Conservation (phyloP, 2,797 vertebrate species). For the Oryzias sinensis region DNA sequence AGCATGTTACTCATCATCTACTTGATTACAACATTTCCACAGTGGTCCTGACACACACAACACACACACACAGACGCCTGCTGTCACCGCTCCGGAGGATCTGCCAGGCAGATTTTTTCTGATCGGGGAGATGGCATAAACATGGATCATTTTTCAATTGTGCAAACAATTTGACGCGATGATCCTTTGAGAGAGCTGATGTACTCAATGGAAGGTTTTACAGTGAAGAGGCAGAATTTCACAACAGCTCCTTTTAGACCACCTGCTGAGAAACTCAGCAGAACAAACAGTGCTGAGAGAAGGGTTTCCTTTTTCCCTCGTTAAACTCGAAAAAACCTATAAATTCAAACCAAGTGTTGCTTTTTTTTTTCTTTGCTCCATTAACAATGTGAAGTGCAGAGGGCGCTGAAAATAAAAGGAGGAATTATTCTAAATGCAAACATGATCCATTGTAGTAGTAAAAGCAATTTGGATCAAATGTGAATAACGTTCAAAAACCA, state of each 20-base stretch:
- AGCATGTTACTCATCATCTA: conserved; percentile 68
- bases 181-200: conserved; percentile 13
- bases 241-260: conserved; percentile 35
- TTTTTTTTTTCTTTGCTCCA: not conserved
- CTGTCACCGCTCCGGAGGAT: conserved; percentile 38
- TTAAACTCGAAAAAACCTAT: not conserved
- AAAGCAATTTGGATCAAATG: no score
- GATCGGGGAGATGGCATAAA: conserved; percentile 15
- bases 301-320: not conserved
- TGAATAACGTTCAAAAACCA: no score
- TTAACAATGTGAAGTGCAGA: no score
- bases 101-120: conserved; percentile 17
- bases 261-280: conserved; percentile 27
- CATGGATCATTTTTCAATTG: conserved; percentile 3
- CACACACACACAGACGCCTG: conserved; percentile 9
- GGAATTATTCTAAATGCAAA: no score
- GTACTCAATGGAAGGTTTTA: conserved; percentile 35
- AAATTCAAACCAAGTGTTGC: not conserved
- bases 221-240: conserved; percentile 34
- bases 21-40: conserved; percentile 66
- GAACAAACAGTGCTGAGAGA: conserved; percentile 16
- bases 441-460: no score
- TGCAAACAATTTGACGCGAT: conserved; percentile 20
- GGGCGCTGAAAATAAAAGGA: no score
- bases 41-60: conserved; percentile 23